phyloP scores from a whole-genome alignment of 2,888 invertebrate species.

The Epiblema foenella region DNA sequence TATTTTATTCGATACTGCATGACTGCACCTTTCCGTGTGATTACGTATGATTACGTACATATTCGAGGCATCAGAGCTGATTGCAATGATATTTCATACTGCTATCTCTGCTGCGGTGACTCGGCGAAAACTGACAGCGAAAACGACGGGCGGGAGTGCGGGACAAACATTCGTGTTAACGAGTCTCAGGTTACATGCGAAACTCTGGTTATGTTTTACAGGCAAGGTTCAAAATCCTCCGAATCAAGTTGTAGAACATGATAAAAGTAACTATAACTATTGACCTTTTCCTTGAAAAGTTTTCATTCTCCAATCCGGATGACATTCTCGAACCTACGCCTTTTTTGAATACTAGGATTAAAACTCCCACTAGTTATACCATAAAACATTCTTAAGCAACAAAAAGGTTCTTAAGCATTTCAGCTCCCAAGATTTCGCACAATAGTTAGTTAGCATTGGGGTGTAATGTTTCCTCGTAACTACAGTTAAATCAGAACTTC shows the following conservation, averaged over 20 bases:
- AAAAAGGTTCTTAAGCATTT: too few species aligned
- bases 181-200: neutral
- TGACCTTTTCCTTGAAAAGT: neutral
- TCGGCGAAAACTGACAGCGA: conserved; percentile 62
- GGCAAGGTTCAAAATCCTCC: neutral
- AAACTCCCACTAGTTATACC: too few species aligned
- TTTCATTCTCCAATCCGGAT: neutral
- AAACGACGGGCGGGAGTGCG: neutral
- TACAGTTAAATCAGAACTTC: too few species aligned
- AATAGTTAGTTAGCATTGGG: too few species aligned
- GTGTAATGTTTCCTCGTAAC: too few species aligned
- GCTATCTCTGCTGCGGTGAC: conserved; percentile 74
- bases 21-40: conserved; percentile 8
- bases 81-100: conserved; percentile 73
- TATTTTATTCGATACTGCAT: neutral
- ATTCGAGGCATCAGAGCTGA: conserved; percentile 52
- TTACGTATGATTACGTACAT: conserved; percentile 13
- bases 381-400: too few species aligned
- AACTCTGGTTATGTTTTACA: neutral
- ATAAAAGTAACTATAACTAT: neutral
- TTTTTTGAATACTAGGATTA: too few species aligned
- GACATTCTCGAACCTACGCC: neutral
- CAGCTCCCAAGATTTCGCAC: too few species aligned
- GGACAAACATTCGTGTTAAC: neutral
- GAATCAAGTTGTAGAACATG: neutral